phyloP scores from a whole-genome alignment of 1,140 invertebrate species.

The Plodia interpunctella region DNA sequence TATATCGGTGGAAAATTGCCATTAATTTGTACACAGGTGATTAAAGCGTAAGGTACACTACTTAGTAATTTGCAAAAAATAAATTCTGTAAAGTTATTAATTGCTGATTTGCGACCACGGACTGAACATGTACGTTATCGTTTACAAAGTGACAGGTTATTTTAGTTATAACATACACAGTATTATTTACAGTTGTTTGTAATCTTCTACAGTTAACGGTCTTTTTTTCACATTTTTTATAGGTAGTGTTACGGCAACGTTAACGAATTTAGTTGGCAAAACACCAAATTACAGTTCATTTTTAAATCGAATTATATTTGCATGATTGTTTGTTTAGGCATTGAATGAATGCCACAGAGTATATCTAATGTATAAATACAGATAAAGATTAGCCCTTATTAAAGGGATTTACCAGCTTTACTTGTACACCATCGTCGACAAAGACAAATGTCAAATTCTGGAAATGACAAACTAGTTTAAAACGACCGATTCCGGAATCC shows the following conservation, averaged over 20 bases:
- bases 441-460: too few relatives aligned
- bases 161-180: background rate
- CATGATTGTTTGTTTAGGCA: background rate
- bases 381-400: background rate
- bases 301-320: conserved; percentile 12
- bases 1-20: conserved; percentile 43
- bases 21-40: conserved; percentile 52
- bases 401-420: too few relatives aligned
- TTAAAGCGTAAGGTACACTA: conserved; percentile 31
- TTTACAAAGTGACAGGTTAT: background rate
- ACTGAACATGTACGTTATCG: background rate
- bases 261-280: conserved; percentile 18
- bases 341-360: background rate
- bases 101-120: background rate
- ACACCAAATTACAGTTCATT: conserved; percentile 13
- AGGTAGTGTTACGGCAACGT: conserved; percentile 11
- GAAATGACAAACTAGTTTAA: too few relatives aligned
- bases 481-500: too few relatives aligned
- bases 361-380: background rate
- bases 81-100: conserved; percentile 15
- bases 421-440: too few relatives aligned
- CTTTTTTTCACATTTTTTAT: background rate
- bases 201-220: background rate
- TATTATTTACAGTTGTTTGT: background rate
- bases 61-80: background rate